Evolutionary conservation across 1,140 invertebrate species (phyloP).

Genomic region (roundworm (Caenorhabditis elegans)): WBcel235 BX284603.4:4712501-4713000

Average conservation of each 20-base stretch:
- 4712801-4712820: background rate
- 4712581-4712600: too few species aligned
- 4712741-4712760: background rate
- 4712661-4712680: constrained; percentile 5
- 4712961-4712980: background rate
- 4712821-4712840: constrained; percentile 4
- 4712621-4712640: background rate
- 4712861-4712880: background rate
- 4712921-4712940: background rate
- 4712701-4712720: constrained; percentile 14
- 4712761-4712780: constrained; percentile 18
- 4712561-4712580: too few species aligned
- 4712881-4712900: background rate
- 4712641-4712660: background rate
- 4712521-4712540: background rate
- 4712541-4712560: background rate
- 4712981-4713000: background rate
- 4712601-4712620: too few species aligned
- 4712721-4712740: background rate
- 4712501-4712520: background rate
- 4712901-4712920: background rate
- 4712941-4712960: background rate
- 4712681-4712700: background rate
- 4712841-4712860: background rate
- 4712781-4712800: background rate